phyloP scores from a whole-genome alignment of 2,797 vertebrate genomes.

The Pangasius larnaudii region DNA sequence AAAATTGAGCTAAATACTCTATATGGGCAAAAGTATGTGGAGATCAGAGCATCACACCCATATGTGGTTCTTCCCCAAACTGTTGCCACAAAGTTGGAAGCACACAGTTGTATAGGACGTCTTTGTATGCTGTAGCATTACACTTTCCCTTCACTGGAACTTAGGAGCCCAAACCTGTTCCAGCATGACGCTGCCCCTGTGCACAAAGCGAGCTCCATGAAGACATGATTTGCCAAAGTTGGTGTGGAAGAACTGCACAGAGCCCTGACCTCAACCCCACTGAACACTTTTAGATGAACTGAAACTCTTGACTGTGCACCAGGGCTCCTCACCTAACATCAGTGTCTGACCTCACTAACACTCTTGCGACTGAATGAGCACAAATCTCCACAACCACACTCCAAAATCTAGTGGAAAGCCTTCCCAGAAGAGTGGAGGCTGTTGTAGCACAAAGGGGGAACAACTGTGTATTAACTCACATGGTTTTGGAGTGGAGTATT shows the following conservation, averaged over 20 bases:
- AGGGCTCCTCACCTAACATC: neutral
- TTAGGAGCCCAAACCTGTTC: too few species aligned
- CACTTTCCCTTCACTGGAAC: neutral
- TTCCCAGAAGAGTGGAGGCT: neutral
- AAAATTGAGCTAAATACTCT: neutral
- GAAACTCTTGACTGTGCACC: neutral
- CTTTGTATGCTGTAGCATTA: neutral
- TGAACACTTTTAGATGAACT: neutral
- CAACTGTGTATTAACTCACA: neutral
- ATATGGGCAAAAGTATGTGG: neutral
- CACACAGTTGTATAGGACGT: neutral
- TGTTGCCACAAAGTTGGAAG: neutral
- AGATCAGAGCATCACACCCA: neutral
- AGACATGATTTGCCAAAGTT: neutral
- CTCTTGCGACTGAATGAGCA: neutral
- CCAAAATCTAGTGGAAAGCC: neutral
- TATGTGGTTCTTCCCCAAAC: neutral
- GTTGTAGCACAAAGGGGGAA: neutral
- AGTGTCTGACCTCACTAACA: neutral
- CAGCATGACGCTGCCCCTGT: neutral
- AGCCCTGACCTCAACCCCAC: neutral
- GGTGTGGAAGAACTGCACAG: neutral
- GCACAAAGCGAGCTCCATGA: neutral
- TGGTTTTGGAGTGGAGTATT: neutral
- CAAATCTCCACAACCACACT: neutral